Percentiles rank a stretch among this genome's conserved stretches.
phyloP scores from a whole-genome alignment of 2,113 vertebrate species.

The Euleptes europaea region DNA sequence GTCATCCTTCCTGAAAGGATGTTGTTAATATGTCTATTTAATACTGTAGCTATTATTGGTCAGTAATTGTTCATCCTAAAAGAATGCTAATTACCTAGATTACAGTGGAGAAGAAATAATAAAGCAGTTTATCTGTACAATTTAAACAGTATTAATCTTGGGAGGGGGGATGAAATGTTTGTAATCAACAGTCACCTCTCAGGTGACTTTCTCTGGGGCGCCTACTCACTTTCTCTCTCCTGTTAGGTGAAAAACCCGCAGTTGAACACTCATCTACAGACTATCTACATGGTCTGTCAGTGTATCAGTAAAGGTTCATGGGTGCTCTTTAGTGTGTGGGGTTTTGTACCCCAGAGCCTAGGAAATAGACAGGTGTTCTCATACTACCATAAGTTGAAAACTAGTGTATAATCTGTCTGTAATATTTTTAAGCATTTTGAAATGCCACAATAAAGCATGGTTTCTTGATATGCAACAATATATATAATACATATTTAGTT shows the following conservation, averaged over 20 bases:
- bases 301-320: neutral
- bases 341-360: neutral
- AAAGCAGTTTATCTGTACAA: neutral
- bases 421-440: neutral
- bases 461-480: neutral
- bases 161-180: too few species aligned
- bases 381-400: neutral
- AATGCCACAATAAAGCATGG: neutral
- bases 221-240: too few species aligned
- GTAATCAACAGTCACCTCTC: neutral
- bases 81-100: neutral
- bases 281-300: too few species aligned
- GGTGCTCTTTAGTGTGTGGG: neutral
- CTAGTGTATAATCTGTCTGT: neutral
- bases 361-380: neutral
- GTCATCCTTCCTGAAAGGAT: constrained; percentile 12
- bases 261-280: too few species aligned
- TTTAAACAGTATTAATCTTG: neutral
- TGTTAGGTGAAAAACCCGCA: too few species aligned
- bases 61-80: neutral
- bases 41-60: neutral
- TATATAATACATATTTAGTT: neutral
- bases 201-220: neutral
- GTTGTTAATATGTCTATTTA: neutral
- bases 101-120: neutral